Evolutionary conservation across 2,797 vertebrate genomes (phyloP).

Genomic region (Rhabdomys pumilio): DNA sequence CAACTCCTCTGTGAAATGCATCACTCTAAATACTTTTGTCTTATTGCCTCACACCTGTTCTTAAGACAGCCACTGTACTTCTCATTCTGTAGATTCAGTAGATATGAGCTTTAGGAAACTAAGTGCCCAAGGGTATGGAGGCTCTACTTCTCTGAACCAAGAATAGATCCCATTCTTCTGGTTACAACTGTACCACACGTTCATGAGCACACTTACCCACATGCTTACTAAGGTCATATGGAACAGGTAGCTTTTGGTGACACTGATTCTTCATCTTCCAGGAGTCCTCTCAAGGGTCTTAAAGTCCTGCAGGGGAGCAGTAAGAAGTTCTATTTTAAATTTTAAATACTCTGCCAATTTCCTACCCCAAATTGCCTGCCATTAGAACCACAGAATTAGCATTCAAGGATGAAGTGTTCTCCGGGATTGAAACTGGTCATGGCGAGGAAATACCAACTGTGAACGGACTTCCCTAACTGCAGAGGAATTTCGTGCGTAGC

Average conservation of each 20-base stretch:
- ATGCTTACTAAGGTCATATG: conserved; percentile 16
- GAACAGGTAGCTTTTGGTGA: conserved; percentile 28
- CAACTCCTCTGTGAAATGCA: conserved; percentile 9
- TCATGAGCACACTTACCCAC: background rate
- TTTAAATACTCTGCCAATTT: conserved; percentile 77
- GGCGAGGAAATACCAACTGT: conserved; percentile 22
- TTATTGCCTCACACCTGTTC: background rate
- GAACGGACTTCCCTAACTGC: conserved; percentile 2
- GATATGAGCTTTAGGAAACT: conserved; percentile 47
- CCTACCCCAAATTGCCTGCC: conserved; percentile 72
- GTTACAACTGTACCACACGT: background rate
- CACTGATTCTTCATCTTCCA: conserved; percentile 56
- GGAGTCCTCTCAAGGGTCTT: conserved; percentile 44
- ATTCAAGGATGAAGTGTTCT: conserved; percentile 74
- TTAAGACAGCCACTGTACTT: background rate
- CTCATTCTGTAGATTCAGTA: background rate
- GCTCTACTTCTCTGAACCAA: conserved; percentile 28
- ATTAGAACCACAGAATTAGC: conserved; percentile 77
- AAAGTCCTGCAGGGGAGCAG: conserved; percentile 45
- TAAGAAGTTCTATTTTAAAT: conserved; percentile 71
- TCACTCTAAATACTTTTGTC: background rate
- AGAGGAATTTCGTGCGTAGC: background rate
- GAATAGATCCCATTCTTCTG: conserved; percentile 27
- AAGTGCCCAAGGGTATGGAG: background rate
- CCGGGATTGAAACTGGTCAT: conserved; percentile 54